These are phyloP conservation scores for Limnephilus rhombicus DNA, from an alignment of 2,888 invertebrate species.

Conservation along the genomic window DNA sequence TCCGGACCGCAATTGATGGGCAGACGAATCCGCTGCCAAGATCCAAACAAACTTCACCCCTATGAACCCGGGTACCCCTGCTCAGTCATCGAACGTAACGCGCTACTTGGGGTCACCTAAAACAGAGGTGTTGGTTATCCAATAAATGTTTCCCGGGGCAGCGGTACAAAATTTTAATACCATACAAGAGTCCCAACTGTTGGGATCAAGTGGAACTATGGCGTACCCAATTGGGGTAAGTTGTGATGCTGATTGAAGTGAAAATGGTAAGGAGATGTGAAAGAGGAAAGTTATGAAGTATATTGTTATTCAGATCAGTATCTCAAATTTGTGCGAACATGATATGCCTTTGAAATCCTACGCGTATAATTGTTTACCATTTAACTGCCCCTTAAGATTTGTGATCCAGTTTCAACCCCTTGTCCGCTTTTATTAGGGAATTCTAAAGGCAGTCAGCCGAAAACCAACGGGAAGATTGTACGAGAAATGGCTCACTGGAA, in stretches of 20 bases:
- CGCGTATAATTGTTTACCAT: background rate
- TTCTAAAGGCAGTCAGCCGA: background rate
- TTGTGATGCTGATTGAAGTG: background rate
- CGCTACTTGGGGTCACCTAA: no score
- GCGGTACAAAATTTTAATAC: background rate
- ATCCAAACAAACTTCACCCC: no score
- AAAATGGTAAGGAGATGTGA: no score
- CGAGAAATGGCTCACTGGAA: background rate
- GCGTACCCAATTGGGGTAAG: background rate
- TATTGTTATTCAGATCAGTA: background rate
- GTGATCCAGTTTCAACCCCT: background rate
- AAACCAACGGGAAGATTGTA: background rate
- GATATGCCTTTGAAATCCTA: background rate
- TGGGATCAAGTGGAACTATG: background rate
- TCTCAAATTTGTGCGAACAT: background rate
- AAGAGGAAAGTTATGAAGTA: no score
- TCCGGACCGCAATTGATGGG: no score
- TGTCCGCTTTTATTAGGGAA: background rate
- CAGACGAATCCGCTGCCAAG: no score
- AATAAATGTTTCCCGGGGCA: no score
- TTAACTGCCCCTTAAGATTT: background rate
- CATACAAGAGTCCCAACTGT: background rate
- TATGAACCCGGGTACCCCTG: no score
- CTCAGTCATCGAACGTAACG: no score
- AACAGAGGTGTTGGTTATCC: no score